A percentile compares a stretch with the other conserved stretches of the same genome.
Evolutionary conservation across 2,113 vertebrate species (phyloP).

Genomic region (Sisor rabdophorus): DNA sequence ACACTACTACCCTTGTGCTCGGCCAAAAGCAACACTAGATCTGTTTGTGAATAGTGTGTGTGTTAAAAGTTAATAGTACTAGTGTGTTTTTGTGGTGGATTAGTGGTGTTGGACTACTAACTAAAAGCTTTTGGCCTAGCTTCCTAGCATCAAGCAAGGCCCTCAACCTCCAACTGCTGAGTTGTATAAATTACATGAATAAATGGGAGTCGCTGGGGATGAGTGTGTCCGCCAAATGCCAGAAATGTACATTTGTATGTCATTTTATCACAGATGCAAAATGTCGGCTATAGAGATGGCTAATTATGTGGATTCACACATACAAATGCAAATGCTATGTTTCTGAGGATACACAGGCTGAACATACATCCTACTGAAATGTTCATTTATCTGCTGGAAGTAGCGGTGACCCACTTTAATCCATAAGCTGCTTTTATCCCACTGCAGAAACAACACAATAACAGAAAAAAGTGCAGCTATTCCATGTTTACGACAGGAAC

Average conservation of each 20-base stretch:
- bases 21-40: conserved; percentile 9
- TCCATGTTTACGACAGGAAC: conserved; percentile 20
- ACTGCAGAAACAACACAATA: conserved; percentile 5
- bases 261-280: too few species aligned
- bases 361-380: background rate
- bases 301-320: background rate
- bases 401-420: conserved; percentile 5
- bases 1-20: background rate
- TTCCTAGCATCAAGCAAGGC: too few species aligned
- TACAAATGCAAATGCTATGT: background rate
- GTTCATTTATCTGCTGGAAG: conserved; percentile 1
- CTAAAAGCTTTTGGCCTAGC: too few species aligned
- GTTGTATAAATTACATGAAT: too few species aligned
- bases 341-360: background rate
- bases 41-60: too few species aligned
- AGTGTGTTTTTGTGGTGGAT: too few species aligned
- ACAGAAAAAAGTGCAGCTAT: conserved; percentile 23
- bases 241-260: too few species aligned
- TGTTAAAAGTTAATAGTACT: too few species aligned
- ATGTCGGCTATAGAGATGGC: background rate
- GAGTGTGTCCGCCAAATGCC: too few species aligned
- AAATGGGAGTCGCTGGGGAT: too few species aligned
- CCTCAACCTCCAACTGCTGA: too few species aligned
- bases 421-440: conserved; percentile 24
- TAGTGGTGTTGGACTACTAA: too few species aligned